Conservation (phyloP, 1,140 invertebrate genomes). For the Patella vulgata region DNA sequence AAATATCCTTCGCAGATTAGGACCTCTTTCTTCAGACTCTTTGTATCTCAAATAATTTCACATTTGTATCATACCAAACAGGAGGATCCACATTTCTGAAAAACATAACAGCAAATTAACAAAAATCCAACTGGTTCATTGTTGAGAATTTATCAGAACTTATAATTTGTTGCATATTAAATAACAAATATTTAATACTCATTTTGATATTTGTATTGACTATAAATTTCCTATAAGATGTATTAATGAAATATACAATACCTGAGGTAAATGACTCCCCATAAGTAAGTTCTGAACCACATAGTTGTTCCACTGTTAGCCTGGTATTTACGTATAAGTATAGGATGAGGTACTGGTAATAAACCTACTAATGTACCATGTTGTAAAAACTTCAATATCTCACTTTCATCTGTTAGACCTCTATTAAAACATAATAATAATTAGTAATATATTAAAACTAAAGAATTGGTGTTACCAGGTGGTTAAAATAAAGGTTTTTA, state of each 20-base stretch:
- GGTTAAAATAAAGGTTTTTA: too few relatives aligned
- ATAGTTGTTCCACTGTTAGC: conserved; percentile 97
- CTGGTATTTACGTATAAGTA: conserved; percentile 98
- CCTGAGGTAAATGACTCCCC: conserved; percentile 98
- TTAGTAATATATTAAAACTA: too few relatives aligned
- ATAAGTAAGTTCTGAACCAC: conserved; percentile 99
- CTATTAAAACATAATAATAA: conserved; percentile 68
- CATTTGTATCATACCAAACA: conserved; percentile 99
- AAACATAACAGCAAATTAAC: conserved; percentile 48
- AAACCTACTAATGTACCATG: conserved; percentile 98
- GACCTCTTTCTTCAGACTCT: conserved; percentile 52
- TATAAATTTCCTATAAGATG: too few relatives aligned
- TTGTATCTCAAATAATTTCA: conserved; percentile 91
- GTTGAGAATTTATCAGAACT: too few relatives aligned
- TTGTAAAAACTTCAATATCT: conserved; percentile 98
- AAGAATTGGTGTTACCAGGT: neutral
- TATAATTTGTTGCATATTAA: too few relatives aligned
- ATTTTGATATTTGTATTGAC: too few relatives aligned
- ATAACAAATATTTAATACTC: too few relatives aligned
- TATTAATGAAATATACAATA: conserved; percentile 65
- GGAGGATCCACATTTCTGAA: conserved; percentile 96
- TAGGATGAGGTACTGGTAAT: conserved; percentile 98
- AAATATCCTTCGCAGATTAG: too few relatives aligned
- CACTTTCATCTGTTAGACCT: conserved; percentile 98
- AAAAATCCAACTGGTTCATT: too few relatives aligned